Conservation (phyloP, 2,113 vertebrate species). For the Urocitellus parryii region DNA sequence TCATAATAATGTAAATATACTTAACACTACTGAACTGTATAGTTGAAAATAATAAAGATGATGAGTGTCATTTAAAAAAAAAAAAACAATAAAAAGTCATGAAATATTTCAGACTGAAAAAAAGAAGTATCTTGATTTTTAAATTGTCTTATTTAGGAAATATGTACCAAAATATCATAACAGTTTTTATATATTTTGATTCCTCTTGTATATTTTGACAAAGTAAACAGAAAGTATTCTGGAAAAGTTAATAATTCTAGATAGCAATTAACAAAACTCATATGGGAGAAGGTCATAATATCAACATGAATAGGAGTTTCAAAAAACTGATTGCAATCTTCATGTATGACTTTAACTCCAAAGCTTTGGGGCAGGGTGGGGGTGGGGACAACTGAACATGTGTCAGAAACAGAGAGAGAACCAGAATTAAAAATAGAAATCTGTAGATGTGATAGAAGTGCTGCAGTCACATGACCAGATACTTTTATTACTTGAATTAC, state of each 20-base stretch:
- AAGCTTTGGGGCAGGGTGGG: not conserved
- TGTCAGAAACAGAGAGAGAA: not conserved
- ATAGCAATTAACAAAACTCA: not conserved
- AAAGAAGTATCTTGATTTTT: too few relatives aligned
- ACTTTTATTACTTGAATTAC: not conserved
- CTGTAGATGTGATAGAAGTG: not conserved
- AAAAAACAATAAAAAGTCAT: too few relatives aligned
- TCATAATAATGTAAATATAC: too few relatives aligned
- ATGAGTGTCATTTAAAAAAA: too few relatives aligned
- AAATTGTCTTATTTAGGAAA: not conserved
- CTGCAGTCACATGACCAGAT: not conserved
- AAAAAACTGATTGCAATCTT: not conserved
- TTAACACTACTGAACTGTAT: too few relatives aligned
- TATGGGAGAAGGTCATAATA: not conserved
- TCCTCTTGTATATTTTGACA: not conserved
- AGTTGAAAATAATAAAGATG: too few relatives aligned
- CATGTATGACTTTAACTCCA: not conserved
- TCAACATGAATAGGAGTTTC: not conserved
- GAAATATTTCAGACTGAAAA: too few relatives aligned
- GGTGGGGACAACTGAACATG: not conserved
- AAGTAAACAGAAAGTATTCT: not conserved
- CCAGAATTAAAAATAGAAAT: not conserved
- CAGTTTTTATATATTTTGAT: not conserved
- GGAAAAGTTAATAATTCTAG: not conserved
- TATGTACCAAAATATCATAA: not conserved